These are phyloP conservation scores for Synanthedon andrenaeformis DNA, from an alignment of 2,888 invertebrate species.

Conservation along the genomic window DNA sequence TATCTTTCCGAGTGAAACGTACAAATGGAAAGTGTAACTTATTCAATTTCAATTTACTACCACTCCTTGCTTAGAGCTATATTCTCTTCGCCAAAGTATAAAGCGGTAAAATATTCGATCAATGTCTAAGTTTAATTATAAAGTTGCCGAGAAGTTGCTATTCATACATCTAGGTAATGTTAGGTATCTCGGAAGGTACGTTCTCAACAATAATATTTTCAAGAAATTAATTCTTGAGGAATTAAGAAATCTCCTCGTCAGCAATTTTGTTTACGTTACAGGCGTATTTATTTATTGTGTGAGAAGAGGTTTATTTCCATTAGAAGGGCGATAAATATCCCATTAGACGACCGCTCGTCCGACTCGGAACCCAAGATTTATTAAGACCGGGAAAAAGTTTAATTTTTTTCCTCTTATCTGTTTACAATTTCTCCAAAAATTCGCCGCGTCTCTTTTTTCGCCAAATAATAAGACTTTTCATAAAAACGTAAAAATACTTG, in stretches of 20 bases:
- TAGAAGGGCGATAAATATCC: conserved; percentile 53
- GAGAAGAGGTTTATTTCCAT: conserved; percentile 44
- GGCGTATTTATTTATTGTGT: conserved; percentile 34
- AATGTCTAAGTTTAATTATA: background rate
- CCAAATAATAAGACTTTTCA: background rate
- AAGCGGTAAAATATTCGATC: background rate
- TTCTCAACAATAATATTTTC: conserved; percentile 5
- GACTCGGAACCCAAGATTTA: conserved; percentile 33
- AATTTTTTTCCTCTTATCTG: conserved; percentile 35
- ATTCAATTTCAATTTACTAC: no score
- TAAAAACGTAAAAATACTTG: background rate
- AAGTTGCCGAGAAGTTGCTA: background rate
- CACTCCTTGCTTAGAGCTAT: no score
- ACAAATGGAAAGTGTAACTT: no score
- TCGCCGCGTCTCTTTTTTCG: conserved; percentile 16
- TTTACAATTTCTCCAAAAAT: conserved; percentile 27
- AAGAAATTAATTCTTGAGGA: conserved; percentile 16
- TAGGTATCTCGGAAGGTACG: background rate
- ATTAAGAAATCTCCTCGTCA: conserved; percentile 4
- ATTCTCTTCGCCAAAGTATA: no score
- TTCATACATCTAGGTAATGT: no score
- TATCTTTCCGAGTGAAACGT: no score
- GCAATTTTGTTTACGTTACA: conserved; percentile 38
- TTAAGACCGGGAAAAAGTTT: conserved; percentile 36
- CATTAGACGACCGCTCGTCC: conserved; percentile 43